A percentile compares a stretch with the other conserved stretches of the same genome.
Conservation (phyloP, 2,888 invertebrate genomes). For the Stegophylla sp. region DNA sequence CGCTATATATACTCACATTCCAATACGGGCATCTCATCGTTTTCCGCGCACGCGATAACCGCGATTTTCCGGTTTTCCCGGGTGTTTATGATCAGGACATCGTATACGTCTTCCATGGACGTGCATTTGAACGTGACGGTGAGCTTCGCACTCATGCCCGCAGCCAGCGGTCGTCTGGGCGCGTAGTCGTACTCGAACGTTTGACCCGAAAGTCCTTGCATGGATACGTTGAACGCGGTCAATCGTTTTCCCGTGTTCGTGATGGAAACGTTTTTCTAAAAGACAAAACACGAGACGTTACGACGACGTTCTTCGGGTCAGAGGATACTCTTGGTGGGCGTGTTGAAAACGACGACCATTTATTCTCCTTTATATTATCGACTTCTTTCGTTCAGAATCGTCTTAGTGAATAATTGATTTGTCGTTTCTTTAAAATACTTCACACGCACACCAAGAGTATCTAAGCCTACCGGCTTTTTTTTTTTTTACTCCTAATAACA, state of each 20-base stretch:
- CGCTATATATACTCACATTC: slow-evolving; percentile 3
- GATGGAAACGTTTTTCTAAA: slow-evolving; percentile 4
- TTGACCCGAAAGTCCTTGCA: background rate
- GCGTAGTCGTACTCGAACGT: slow-evolving; percentile 15
- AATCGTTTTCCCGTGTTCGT: slow-evolving; percentile 11
- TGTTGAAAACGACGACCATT: too few species aligned
- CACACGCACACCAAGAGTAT: too few species aligned
- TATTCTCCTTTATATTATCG: too few species aligned
- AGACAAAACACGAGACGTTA: too few species aligned
- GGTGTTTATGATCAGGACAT: background rate
- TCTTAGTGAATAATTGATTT: too few species aligned
- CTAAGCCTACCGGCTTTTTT: too few species aligned
- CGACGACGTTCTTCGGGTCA: background rate
- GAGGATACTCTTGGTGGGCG: too few species aligned
- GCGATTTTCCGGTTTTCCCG: background rate
- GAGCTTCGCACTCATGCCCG: slow-evolving; percentile 21
- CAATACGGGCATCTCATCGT: background rate
- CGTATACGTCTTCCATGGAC: slow-evolving; percentile 25
- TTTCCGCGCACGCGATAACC: background rate
- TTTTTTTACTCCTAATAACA: too few species aligned
- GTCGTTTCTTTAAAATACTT: too few species aligned
- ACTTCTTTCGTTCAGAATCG: too few species aligned
- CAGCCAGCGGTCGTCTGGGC: slow-evolving; percentile 1
- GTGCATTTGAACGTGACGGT: slow-evolving; percentile 22
- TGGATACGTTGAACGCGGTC: background rate